Evolutionary conservation across 2,888 invertebrate genomes (phyloP).

Genomic region (Pyrochroa serraticornis): DNA sequence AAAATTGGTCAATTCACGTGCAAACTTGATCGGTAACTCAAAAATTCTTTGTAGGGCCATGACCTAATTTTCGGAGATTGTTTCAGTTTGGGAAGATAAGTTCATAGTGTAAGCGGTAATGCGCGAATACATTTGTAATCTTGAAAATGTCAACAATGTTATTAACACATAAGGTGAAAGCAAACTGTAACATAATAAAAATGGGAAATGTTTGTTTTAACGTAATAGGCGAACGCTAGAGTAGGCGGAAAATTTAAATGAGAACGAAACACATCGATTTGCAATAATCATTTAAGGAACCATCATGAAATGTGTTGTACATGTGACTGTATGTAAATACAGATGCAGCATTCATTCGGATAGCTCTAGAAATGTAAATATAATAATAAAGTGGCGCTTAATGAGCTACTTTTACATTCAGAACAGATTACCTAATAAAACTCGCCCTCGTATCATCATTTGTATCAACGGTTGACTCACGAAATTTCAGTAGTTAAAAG

Average conservation of each 20-base stretch:
- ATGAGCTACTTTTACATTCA: too few species aligned
- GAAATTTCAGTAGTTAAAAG: too few species aligned
- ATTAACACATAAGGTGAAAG: conserved; percentile 11
- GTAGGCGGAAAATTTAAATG: neutral
- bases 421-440: too few species aligned
- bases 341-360: too few species aligned
- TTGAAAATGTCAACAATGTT: conserved; percentile 11
- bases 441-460: too few species aligned
- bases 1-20: neutral
- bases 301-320: conserved; percentile 2
- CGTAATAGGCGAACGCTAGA: neutral
- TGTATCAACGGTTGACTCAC: too few species aligned
- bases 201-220: neutral
- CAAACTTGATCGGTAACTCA: too few species aligned
- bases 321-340: neutral
- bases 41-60: neutral
- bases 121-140: conserved; percentile 5
- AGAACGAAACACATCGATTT: neutral
- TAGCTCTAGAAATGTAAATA: too few species aligned
- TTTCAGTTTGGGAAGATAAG: neutral
- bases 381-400: too few species aligned
- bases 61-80: neutral
- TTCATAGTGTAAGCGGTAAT: too few species aligned
- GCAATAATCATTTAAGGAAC: conserved; percentile 1
- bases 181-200: conserved; percentile 9